These are phyloP conservation scores for Gracilinanus agilis DNA, from an alignment of 2,113 vertebrate species.

Conservation along the genomic window DNA sequence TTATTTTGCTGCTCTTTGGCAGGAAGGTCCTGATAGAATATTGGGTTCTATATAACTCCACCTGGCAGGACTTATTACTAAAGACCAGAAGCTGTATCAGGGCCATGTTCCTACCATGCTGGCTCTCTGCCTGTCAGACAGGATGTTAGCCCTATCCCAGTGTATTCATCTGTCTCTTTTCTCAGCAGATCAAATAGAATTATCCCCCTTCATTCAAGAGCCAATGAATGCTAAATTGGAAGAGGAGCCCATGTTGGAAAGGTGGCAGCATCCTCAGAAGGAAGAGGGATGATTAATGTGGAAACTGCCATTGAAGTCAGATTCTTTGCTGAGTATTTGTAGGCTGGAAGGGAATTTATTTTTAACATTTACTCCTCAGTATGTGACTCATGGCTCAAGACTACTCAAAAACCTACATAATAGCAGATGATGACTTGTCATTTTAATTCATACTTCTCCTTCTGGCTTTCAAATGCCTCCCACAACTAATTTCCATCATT, in stretches of 20 bases:
- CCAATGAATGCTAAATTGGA: not conserved
- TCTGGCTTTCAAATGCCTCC: not conserved
- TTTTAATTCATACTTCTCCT: not conserved
- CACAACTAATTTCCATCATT: not conserved
- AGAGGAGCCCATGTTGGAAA: not conserved
- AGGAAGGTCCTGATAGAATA: not conserved
- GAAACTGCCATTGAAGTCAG: not conserved
- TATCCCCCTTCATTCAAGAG: not conserved
- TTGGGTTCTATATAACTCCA: not conserved
- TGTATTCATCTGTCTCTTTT: not conserved
- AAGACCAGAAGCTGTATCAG: not conserved
- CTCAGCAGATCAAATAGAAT: not conserved
- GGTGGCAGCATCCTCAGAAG: not conserved
- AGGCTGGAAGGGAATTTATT: not conserved
- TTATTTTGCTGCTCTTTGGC: not conserved
- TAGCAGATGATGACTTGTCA: not conserved
- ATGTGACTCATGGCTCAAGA: not conserved
- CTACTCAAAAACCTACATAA: not conserved
- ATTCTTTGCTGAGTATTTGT: not conserved
- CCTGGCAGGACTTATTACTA: not conserved
- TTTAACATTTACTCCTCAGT: not conserved
- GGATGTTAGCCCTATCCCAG: not conserved
- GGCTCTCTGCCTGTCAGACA: not conserved
- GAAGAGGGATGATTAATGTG: not conserved
- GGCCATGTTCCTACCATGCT: not conserved